These are phyloP conservation scores for Xenotilapia leptura DNA, from an alignment of 2,113 vertebrate species.

Conservation along the genomic window DNA sequence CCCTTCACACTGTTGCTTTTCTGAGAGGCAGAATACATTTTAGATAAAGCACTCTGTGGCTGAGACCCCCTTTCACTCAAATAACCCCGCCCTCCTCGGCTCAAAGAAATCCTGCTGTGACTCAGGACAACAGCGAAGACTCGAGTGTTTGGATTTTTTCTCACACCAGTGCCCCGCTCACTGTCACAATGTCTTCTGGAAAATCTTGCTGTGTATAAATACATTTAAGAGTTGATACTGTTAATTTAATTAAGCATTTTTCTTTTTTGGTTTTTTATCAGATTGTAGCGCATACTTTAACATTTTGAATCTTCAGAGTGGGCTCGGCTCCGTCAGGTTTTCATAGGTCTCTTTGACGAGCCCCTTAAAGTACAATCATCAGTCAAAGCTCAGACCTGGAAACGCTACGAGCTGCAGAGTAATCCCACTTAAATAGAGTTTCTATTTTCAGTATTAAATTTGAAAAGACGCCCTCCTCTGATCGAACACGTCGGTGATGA, in stretches of 20 bases:
- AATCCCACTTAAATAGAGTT: background rate
- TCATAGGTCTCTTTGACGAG: conserved; percentile 4
- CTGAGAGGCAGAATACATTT: conserved; percentile 1
- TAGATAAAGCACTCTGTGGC: conserved; percentile 49
- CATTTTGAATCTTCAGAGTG: background rate
- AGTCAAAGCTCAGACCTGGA: conserved; percentile 7
- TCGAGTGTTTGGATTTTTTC: conserved; percentile 17
- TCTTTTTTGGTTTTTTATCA: conserved; percentile 16
- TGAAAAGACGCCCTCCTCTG: background rate
- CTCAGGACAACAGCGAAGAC: conserved; percentile 45
- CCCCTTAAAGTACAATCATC: conserved; percentile 33
- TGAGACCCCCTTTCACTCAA: background rate
- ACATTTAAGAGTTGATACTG: conserved; percentile 55
- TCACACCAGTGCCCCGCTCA: conserved; percentile 22
- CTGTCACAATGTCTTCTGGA: conserved; percentile 30
- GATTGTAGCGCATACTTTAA: conserved; percentile 34
- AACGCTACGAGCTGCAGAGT: background rate
- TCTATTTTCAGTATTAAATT: conserved; percentile 36
- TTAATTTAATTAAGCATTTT: conserved; percentile 64
- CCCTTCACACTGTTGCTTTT: conserved; percentile 21
- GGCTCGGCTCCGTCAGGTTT: conserved; percentile 13
- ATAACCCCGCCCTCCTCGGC: background rate
- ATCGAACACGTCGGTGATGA: background rate
- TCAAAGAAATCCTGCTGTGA: conserved; percentile 21
- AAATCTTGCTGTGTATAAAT: conserved; percentile 60